Conservation (phyloP, 2,797 vertebrate genomes). For the Tympanoctomys barrerae region DNA sequence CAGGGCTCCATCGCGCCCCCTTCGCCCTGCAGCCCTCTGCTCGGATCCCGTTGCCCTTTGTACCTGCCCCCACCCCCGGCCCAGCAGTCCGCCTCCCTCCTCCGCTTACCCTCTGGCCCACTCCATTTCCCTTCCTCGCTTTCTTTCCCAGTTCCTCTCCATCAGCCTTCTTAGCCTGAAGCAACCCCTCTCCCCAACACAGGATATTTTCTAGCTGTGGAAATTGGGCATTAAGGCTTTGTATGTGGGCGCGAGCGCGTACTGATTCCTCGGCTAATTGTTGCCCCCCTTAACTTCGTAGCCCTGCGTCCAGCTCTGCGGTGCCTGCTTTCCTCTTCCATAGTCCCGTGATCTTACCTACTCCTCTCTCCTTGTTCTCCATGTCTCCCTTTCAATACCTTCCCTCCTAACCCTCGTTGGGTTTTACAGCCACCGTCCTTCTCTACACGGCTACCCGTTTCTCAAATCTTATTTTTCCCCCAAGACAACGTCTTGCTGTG, state of each 20-base stretch:
- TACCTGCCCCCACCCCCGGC: background rate
- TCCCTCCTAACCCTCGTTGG: background rate
- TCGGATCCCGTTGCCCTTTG: conserved; percentile 10
- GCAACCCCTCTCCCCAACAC: background rate
- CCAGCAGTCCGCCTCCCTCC: background rate
- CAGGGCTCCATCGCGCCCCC: background rate
- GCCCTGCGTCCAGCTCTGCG: background rate
- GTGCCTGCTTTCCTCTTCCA: background rate
- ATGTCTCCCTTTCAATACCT: background rate
- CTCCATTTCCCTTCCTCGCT: background rate
- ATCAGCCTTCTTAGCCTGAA: background rate
- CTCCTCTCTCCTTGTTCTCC: conserved; percentile 17
- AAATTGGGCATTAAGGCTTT: background rate
- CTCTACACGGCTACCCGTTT: background rate
- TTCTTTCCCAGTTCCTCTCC: background rate
- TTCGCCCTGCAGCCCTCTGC: background rate
- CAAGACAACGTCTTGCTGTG: background rate
- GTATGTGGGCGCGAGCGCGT: background rate
- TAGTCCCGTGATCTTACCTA: background rate
- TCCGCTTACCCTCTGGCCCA: background rate
- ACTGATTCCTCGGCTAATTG: background rate
- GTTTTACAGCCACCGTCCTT: background rate
- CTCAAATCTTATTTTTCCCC: background rate
- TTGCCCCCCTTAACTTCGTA: background rate
- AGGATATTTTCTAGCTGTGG: background rate